Evolutionary conservation across 1,140 invertebrate genomes (phyloP), one percentile per base, ranked within the genome.

Genomic region (Thaumetopoea pityocampa): DNA sequence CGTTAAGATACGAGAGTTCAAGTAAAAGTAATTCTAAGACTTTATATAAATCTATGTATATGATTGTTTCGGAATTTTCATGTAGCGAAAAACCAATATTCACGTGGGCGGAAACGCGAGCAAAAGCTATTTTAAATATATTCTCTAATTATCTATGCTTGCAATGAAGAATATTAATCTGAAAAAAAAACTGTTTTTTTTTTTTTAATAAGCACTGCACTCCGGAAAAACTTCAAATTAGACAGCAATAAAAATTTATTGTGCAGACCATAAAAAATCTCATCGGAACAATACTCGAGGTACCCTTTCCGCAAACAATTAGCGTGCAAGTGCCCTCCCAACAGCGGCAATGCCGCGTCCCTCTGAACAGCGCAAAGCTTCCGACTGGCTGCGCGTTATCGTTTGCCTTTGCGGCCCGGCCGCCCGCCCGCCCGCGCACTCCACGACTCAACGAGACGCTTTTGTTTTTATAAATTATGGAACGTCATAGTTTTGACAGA

Each of bases 221-320:
- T n/a, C n/a, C n/a, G n/a, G n/a, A n/a, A n/a, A n/a, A n/a, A n/a
- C n/a, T n/a, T n/a, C n/a, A n/a, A n/a, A n/a, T n/a, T n/a, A n/a
- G n/a, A n/a, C n/a, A n/a, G 6, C 11, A 24, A 38, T 29, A 42
- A 29, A 22, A 34, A 19, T 43, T 43, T 32, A 36, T 35, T 26
- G 15, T 51, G 40, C 35, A 34, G 40, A 51, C 63, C 57, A 40
- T 77, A 66, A 51, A 55, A 70, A 67, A 22, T 64, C 43, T 41
- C 33, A 47, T 35, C 18, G 38, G 51, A 71, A 77, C 67, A 77
- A 77, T 73, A 73, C 63, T 77, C 55, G 55, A 67, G 46, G 58
- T 74, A 78, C 76, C 76, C 76, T 79, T 76, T 71, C 73, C 64
- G 73, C 76, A 78, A 80, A 83, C 79, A 80, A 83, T 83, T 83